phyloP scores from a whole-genome alignment of 1,140 invertebrate genomes.

The Macrocentrus cingulum region DNA sequence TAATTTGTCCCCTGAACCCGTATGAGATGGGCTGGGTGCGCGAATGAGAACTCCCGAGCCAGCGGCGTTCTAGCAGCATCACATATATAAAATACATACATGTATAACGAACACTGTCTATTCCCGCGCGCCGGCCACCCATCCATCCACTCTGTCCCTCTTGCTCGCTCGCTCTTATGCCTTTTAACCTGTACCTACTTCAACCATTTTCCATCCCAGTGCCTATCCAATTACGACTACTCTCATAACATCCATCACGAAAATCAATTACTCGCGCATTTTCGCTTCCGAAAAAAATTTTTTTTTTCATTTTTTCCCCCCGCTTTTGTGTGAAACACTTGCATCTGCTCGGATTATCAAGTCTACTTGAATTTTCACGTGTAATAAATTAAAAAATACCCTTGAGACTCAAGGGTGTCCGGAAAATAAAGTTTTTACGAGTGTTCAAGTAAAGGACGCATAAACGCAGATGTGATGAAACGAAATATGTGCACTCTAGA shows the following conservation, averaged over 20 bases:
- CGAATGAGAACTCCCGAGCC: constrained; percentile 4
- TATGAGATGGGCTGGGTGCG: constrained; percentile 41
- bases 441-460: no score
- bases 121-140: neutral
- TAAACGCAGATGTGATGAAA: no score
- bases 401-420: no score
- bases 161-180: neutral
- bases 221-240: constrained; percentile 25
- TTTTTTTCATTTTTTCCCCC: neutral
- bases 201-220: constrained; percentile 10
- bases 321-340: no score
- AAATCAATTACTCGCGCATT: constrained; percentile 1
- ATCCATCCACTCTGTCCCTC: constrained; percentile 6
- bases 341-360: no score
- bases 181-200: constrained; percentile 9
- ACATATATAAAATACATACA: no score
- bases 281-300: neutral
- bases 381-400: no score
- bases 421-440: no score
- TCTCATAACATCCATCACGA: constrained; percentile 12
- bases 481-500: constrained; percentile 10
- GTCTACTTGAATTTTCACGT: no score
- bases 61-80: no score
- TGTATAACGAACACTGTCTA: neutral
- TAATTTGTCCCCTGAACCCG: constrained; percentile 55